A percentile compares a stretch with the other conserved stretches of the same genome.
Evolutionary conservation across 2,888 invertebrate genomes (phyloP).

Genomic region (Limnephilus rhombicus): DNA sequence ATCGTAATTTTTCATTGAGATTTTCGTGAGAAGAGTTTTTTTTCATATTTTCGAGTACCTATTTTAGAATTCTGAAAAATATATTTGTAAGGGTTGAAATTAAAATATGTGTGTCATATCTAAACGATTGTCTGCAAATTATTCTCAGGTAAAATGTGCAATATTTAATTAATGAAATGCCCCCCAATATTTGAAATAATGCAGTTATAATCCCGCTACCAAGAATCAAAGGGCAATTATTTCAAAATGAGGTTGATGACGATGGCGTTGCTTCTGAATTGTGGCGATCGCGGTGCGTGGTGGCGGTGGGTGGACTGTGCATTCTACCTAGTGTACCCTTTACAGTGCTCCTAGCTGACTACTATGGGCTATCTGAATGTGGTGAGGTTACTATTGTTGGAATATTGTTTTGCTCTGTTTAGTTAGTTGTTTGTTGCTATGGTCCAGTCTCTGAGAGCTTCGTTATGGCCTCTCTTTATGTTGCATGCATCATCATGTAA

Average conservation of each 20-base stretch:
- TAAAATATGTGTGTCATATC: no score
- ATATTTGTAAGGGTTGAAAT: no score
- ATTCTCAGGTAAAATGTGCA: neutral
- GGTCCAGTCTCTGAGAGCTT: neutral
- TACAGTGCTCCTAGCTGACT: neutral
- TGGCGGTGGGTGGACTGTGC: neutral
- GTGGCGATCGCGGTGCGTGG: conserved; percentile 13
- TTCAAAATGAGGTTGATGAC: conserved; percentile 4
- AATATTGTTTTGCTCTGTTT: neutral
- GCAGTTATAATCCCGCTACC: neutral
- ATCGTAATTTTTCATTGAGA: no score
- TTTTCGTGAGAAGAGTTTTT: no score
- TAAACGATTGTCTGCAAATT: no score
- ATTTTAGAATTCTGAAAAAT: no score
- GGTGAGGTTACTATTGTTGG: neutral
- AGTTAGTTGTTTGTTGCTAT: neutral
- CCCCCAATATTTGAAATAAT: neutral
- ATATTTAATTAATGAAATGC: neutral
- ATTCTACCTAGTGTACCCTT: neutral
- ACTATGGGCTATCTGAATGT: neutral
- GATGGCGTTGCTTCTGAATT: conserved; percentile 12
- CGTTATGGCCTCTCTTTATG: neutral
- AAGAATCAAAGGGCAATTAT: conserved; percentile 19
- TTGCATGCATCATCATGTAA: neutral
- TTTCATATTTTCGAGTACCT: no score